A percentile compares a stretch with the other conserved stretches of the same genome.
Evolutionary conservation across 2,113 vertebrate genomes (phyloP).

Genomic region (Dasyprocta punctata): DNA sequence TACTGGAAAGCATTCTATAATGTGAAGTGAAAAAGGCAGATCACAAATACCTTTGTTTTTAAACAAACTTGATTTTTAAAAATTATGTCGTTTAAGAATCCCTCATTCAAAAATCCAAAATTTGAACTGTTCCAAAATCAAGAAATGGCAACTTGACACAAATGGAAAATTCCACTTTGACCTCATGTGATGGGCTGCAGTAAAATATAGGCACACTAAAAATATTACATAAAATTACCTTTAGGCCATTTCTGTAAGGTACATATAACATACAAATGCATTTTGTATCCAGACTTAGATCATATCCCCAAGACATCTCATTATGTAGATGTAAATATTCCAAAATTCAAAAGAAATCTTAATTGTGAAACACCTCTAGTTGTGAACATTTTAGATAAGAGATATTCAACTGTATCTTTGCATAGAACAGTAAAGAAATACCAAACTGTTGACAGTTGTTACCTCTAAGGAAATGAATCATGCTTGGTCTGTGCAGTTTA

Average conservation of each 20-base stretch:
- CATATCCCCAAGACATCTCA: neutral
- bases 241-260: neutral
- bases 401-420: neutral
- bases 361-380: neutral
- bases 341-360: neutral
- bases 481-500: neutral
- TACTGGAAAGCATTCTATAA: neutral
- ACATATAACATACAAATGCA: neutral
- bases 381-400: neutral
- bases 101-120: neutral
- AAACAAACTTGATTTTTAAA: constrained; percentile 33
- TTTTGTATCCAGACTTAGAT: neutral
- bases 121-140: neutral
- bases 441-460: constrained; percentile 33
- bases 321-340: neutral
- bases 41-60: constrained; percentile 1
- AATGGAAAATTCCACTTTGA: neutral
- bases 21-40: neutral
- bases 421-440: constrained; percentile 33
- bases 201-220: neutral
- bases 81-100: neutral
- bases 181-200: neutral
- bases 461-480: constrained; percentile 44
- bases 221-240: neutral
- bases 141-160: neutral